Evolutionary conservation across 2,113 vertebrate genomes (phyloP).

Genomic region (Nothocercus julius): DNA sequence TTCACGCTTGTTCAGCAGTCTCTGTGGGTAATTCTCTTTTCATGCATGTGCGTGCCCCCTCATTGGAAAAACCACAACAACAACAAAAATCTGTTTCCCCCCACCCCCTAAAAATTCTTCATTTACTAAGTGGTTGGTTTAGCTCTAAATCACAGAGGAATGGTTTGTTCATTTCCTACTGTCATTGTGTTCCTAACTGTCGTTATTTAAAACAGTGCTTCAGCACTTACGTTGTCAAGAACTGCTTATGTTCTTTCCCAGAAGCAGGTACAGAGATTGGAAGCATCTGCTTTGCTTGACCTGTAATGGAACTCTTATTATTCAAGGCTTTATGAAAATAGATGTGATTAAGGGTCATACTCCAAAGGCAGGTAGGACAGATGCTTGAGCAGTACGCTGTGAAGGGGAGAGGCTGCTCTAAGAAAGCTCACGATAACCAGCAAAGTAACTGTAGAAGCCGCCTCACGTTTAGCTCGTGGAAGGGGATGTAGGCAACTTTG

Average conservation of each 20-base stretch:
- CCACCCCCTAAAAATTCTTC: background rate
- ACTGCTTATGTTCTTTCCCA: background rate
- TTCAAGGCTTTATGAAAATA: background rate
- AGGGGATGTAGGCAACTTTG: background rate
- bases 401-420: background rate
- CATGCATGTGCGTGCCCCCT: rapidly evolving
- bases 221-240: background rate
- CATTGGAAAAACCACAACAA: background rate
- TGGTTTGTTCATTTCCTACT: background rate
- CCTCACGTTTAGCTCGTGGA: background rate
- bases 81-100: background rate
- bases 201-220: background rate
- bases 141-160: background rate
- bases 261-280: background rate
- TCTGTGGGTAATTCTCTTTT: background rate
- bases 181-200: background rate
- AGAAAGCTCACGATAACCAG: background rate
- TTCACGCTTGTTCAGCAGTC: background rate
- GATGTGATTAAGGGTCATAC: background rate
- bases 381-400: background rate
- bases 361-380: background rate
- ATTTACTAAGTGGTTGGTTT: background rate
- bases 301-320: background rate
- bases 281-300: background rate
- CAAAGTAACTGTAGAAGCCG: background rate